Evolutionary conservation across 2,113 vertebrate species (phyloP).

Genomic region (Perccottus glenii): DNA sequence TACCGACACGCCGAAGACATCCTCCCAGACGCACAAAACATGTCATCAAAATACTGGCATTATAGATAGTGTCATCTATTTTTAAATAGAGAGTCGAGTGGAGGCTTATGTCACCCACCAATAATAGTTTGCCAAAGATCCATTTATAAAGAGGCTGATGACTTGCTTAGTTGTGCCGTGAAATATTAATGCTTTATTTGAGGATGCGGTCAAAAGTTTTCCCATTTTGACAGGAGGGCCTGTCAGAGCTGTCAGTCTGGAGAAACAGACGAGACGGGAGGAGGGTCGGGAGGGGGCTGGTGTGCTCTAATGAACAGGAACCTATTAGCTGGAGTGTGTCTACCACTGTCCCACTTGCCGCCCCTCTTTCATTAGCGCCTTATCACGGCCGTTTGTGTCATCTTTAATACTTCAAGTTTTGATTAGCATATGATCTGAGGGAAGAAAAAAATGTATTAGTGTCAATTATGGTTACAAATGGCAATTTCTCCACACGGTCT

Average conservation of each 20-base stretch:
- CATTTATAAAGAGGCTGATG: constrained; percentile 55
- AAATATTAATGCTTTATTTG: constrained; percentile 56
- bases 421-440: constrained; percentile 74
- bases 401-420: constrained; percentile 79
- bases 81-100: constrained; percentile 58
- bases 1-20: constrained; percentile 54
- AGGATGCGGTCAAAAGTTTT: constrained; percentile 57
- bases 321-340: constrained; percentile 70
- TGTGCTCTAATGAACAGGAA: constrained; percentile 72
- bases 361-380: constrained; percentile 72
- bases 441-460: constrained; percentile 72
- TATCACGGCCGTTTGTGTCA: constrained; percentile 75
- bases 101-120: constrained; percentile 56
- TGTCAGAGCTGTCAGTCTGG: constrained; percentile 68
- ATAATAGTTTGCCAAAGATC: constrained; percentile 58
- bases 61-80: constrained; percentile 66
- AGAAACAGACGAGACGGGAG: constrained; percentile 55
- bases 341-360: constrained; percentile 66
- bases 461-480: constrained; percentile 78
- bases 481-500: constrained; percentile 64
- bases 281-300: constrained; percentile 37
- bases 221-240: constrained; percentile 48
- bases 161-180: constrained; percentile 47
- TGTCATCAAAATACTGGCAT: constrained; percentile 60
- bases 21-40: constrained; percentile 50